phyloP scores from a whole-genome alignment of 2,888 invertebrate genomes.

The Fabriciana adippe region DNA sequence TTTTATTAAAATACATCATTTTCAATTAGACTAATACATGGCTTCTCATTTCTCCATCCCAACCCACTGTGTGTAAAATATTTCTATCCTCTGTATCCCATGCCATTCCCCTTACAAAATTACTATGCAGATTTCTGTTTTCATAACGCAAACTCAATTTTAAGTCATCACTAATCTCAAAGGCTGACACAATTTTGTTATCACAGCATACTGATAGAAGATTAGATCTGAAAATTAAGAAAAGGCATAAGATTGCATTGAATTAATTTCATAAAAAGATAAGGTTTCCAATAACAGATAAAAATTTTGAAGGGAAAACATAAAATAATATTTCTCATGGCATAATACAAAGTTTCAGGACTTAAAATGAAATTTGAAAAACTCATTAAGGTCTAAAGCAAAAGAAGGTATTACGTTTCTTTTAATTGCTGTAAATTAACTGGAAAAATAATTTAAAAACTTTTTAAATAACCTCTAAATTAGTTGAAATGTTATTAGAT shows the following conservation, averaged over 20 bases:
- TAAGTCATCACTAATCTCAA: conserved; percentile 50
- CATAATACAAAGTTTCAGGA: too few relatives aligned
- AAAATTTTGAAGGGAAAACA: too few relatives aligned
- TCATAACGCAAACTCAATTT: conserved; percentile 56
- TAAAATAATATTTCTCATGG: too few relatives aligned
- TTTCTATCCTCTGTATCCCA: conserved; percentile 70
- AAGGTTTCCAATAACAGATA: not conserved
- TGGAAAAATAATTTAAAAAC: too few relatives aligned
- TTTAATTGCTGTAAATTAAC: too few relatives aligned
- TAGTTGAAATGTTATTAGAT: too few relatives aligned
- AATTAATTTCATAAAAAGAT: not conserved
- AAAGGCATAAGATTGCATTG: not conserved
- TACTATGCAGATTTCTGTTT: conserved; percentile 63
- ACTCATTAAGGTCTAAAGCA: too few relatives aligned
- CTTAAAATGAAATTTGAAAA: too few relatives aligned
- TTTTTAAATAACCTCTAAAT: too few relatives aligned
- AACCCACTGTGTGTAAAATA: conserved; percentile 79
- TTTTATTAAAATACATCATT: not conserved
- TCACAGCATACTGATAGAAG: conserved; percentile 73
- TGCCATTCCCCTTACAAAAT: conserved; percentile 79
- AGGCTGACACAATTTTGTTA: conserved; percentile 69
- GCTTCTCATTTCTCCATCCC: conserved; percentile 76
- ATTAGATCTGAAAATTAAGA: conserved; percentile 49
- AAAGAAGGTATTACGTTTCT: too few relatives aligned
- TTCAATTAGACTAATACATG: conserved; percentile 52